These are phyloP conservation scores for Cryptus armator DNA, from an alignment of 2,888 invertebrate genomes.

Conservation along the genomic window DNA sequence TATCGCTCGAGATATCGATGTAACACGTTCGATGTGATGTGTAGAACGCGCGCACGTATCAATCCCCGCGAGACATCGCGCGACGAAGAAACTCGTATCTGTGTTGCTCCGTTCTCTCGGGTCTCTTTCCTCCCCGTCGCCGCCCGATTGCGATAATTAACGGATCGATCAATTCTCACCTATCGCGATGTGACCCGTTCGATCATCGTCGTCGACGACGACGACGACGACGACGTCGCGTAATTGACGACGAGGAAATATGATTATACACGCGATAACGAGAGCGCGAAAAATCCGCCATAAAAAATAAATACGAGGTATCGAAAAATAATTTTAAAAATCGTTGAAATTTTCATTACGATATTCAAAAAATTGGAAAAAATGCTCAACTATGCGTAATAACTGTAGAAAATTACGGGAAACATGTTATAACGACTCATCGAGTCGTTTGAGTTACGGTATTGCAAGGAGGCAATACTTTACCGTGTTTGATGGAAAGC, in stretches of 20 bases:
- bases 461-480: background rate
- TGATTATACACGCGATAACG: slow-evolving; percentile 18
- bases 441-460: background rate
- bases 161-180: slow-evolving; percentile 67
- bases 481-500: background rate
- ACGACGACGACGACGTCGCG: slow-evolving; percentile 23
- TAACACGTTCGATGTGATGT: slow-evolving; percentile 59
- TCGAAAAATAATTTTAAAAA: too few species aligned
- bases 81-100: slow-evolving; percentile 43
- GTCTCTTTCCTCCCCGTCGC: background rate
- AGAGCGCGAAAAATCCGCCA: slow-evolving; percentile 8
- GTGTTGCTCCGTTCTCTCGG: slow-evolving; percentile 2
- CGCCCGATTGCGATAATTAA: slow-evolving; percentile 65
- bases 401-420: background rate
- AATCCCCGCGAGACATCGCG: slow-evolving; percentile 34
- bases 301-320: too few species aligned
- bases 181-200: slow-evolving; percentile 55
- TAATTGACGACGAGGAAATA: slow-evolving; percentile 8
- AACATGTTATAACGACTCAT: background rate
- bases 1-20: slow-evolving; percentile 61
- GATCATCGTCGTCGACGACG: slow-evolving; percentile 47
- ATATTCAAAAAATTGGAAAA: too few species aligned
- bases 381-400: too few species aligned
- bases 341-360: too few species aligned
- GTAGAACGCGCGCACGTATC: slow-evolving; percentile 51